Evolutionary conservation across 2,113 vertebrate species (phyloP).

Genomic region (Zeus faber): DNA sequence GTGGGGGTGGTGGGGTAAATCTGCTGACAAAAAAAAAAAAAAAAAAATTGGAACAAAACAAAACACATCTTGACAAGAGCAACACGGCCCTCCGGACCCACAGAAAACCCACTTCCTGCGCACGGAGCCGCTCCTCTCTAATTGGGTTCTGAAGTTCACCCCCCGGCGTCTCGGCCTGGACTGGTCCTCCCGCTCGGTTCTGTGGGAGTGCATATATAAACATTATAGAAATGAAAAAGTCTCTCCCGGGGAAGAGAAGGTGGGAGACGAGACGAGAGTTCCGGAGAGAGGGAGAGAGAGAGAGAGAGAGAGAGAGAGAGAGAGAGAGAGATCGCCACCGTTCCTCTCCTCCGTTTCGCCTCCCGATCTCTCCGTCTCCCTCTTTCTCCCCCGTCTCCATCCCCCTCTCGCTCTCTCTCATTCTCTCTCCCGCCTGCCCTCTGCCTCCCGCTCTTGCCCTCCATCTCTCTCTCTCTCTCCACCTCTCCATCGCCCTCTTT

Average conservation of each 20-base stretch:
- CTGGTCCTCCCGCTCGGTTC: too few species aligned
- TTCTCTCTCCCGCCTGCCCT: not conserved
- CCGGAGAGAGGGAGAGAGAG: not conserved
- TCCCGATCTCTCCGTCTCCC: slow-evolving; percentile 18
- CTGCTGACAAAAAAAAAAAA: slow-evolving; percentile 61
- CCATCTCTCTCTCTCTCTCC: not conserved
- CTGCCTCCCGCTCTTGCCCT: not conserved
- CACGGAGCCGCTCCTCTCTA: slow-evolving; percentile 50
- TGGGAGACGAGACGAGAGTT: not conserved
- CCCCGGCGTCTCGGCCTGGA: too few species aligned
- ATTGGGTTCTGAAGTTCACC: slow-evolving; percentile 50
- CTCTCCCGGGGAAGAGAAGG: not conserved
- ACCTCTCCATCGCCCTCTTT: not conserved
- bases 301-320: not conserved
- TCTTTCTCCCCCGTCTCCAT: not conserved
- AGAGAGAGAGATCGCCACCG: not conserved
- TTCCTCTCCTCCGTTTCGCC: slow-evolving; percentile 31
- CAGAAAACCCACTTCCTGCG: slow-evolving; percentile 21
- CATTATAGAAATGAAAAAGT: not conserved
- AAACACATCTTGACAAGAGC: slow-evolving; percentile 51
- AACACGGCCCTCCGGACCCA: slow-evolving; percentile 36
- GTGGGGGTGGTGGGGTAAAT: slow-evolving; percentile 53
- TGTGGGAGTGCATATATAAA: not conserved
- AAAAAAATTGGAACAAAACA: slow-evolving; percentile 44
- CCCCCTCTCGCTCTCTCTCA: not conserved